Evolutionary conservation across 35 echinoderm and acorn worm species (phyloP).

Genomic region (Patiria miniata): DNA sequence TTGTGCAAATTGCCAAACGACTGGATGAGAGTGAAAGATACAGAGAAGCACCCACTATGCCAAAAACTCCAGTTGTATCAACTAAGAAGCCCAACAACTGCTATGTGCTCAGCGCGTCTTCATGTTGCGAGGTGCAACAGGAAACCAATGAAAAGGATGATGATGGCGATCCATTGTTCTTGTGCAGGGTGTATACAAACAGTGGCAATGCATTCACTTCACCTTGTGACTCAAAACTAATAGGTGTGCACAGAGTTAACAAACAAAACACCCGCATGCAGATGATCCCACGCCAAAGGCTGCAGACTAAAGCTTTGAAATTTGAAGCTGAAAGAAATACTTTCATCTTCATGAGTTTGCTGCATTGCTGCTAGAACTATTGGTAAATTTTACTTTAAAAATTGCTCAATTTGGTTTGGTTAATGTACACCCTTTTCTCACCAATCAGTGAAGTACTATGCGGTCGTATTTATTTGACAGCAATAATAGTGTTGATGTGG

Average conservation of each 20-base stretch:
- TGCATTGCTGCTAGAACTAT: constrained; percentile 48
- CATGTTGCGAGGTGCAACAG: constrained; percentile 47
- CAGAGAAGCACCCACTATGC: not conserved
- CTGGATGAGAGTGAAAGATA: constrained; percentile 22
- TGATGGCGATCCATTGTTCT: constrained; percentile 30
- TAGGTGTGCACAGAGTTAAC: constrained; percentile 45
- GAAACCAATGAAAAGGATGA: constrained; percentile 53
- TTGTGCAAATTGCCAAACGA: constrained; percentile 56
- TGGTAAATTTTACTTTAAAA: too few relatives aligned
- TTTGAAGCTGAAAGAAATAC: constrained; percentile 46
- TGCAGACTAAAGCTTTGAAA: constrained; percentile 47
- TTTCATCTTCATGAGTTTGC: constrained; percentile 51
- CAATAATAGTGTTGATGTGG: not conserved
- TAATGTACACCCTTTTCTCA: too few relatives aligned
- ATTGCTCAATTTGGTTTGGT: too few relatives aligned
- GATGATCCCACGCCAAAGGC: constrained; percentile 33
- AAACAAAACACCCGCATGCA: constrained; percentile 38
- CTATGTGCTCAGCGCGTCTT: constrained; percentile 47
- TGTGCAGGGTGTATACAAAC: constrained; percentile 36
- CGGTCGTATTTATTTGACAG: too few relatives aligned
- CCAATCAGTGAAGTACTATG: too few relatives aligned
- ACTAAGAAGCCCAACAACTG: constrained; percentile 52
- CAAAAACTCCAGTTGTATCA: constrained; percentile 37
- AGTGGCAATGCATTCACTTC: constrained; percentile 36
- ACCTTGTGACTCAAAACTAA: constrained; percentile 48